Evolutionary conservation across 2,113 vertebrate genomes (phyloP).

Genomic region (Cacatua alba): DNA sequence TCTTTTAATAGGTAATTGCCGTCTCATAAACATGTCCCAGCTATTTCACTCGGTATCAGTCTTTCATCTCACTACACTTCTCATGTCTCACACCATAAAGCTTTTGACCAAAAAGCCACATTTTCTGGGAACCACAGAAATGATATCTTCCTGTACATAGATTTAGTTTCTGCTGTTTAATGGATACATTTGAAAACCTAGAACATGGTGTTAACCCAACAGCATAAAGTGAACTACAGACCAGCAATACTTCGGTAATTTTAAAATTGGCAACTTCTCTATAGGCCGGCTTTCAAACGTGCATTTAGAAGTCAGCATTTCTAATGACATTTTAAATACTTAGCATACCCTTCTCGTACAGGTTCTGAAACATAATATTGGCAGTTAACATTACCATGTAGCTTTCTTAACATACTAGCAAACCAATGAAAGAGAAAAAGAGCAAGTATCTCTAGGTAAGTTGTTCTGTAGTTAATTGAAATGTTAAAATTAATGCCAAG

Average conservation of each 20-base stretch:
- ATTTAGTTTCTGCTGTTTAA: not conserved
- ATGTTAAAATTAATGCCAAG: not conserved
- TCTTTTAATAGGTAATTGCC: not conserved
- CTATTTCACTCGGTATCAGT: not conserved
- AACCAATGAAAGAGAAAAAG: not conserved
- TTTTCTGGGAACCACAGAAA: not conserved
- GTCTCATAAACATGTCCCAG: not conserved
- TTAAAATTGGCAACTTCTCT: not conserved
- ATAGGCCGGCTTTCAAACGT: not conserved
- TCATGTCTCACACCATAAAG: not conserved
- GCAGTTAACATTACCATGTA: not conserved
- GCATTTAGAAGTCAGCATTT: not conserved
- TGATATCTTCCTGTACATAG: not conserved
- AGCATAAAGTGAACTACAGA: not conserved
- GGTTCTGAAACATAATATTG: not conserved
- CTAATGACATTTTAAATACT: not conserved
- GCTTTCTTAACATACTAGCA: not conserved
- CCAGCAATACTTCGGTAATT: not conserved
- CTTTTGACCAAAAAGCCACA: not conserved
- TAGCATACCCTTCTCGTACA: not conserved
- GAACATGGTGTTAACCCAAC: not conserved
- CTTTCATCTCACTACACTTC: not conserved
- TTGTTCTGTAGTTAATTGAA: not conserved
- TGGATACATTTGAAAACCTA: not conserved
- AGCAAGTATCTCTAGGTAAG: not conserved